Conservation (phyloP, 2,113 vertebrate species). For the Perognathus longimembris region DNA sequence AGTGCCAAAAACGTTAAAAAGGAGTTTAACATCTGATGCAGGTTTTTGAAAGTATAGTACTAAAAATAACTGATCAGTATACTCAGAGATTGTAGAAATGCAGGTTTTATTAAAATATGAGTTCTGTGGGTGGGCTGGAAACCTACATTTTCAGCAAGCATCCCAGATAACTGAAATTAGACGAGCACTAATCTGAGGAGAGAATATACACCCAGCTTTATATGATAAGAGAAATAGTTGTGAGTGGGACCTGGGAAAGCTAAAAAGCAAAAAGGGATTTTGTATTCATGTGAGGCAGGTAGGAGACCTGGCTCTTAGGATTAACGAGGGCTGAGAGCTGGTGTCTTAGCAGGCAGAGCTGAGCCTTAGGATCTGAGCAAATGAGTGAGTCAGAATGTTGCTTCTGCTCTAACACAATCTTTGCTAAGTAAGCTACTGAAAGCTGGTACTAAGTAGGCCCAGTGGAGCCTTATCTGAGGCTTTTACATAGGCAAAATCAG, state of each 20-base stretch:
- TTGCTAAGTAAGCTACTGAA: neutral
- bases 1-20: neutral
- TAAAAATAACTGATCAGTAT: neutral
- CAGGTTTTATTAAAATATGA: neutral
- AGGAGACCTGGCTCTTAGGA: neutral
- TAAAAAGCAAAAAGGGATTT: neutral
- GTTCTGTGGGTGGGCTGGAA: neutral
- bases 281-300: neutral
- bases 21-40: neutral
- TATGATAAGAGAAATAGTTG: neutral
- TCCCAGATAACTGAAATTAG: neutral
- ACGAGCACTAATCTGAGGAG: neutral
- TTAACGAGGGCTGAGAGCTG: neutral
- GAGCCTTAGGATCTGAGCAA: neutral
- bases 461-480: neutral
- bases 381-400: neutral
- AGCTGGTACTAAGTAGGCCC: neutral
- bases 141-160: neutral
- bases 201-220: neutral
- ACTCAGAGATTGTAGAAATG: neutral
- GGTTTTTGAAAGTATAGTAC: constrained; percentile 2
- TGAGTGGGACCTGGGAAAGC: neutral
- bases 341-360: neutral
- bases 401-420: neutral
- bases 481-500: constrained; percentile 5